phyloP scores from a whole-genome alignment of 1,140 invertebrate genomes.

The Solenopsis fugax region DNA sequence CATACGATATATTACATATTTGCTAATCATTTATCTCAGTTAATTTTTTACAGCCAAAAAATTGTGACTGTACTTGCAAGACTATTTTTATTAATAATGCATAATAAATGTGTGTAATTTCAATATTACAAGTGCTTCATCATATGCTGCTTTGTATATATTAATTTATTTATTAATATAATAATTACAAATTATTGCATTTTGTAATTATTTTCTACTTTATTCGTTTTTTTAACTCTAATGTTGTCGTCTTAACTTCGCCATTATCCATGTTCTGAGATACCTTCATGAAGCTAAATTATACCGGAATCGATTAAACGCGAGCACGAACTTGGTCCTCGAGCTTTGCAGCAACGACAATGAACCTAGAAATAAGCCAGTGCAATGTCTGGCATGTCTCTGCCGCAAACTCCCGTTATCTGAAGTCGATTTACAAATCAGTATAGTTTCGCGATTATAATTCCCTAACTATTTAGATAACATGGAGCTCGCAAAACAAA shows the following conservation, averaged over 20 bases:
- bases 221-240: background rate
- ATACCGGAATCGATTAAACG: conserved; percentile 21
- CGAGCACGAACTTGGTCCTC: conserved; percentile 17
- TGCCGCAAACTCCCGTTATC: background rate
- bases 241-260: background rate
- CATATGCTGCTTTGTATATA: background rate
- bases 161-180: background rate
- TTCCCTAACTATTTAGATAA: background rate
- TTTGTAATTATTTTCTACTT: background rate
- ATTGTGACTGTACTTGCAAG: no score
- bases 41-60: no score
- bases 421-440: conserved; percentile 7
- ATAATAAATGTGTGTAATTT: background rate
- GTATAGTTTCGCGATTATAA: background rate
- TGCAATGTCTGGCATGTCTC: background rate
- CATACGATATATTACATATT: no score
- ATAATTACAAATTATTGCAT: background rate
- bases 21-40: no score
- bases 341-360: conserved; percentile 26
- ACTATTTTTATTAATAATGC: background rate
- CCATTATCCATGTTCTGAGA: conserved; percentile 8
- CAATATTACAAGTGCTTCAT: background rate
- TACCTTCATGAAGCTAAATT: conserved; percentile 30
- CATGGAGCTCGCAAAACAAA: background rate
- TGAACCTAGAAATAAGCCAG: conserved; percentile 31